Base-by-base conservation (phyloP, 2,888 invertebrate species). In the Thereva unica region DNA sequence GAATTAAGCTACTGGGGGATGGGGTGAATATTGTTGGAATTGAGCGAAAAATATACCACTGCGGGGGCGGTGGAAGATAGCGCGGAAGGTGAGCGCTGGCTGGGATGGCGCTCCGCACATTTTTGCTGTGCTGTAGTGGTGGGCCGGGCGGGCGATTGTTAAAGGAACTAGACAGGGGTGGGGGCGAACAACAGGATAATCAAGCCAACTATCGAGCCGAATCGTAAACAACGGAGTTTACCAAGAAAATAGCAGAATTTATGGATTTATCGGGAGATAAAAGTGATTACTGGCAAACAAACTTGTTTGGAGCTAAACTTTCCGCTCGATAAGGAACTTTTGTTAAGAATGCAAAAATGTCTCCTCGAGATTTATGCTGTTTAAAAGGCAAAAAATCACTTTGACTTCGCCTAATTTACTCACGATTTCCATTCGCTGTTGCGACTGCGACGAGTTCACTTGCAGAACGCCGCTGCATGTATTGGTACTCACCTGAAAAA, bases 151-250 rank as follows among this genome's bases (percentile, higher is more conserved):
- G 9, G 34, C 6, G 34, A 34, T 52, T 52, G 35, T 52, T 12
- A n/a, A 5, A 35, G 23, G 23, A 12, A 35, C 34, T 9, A 7
- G 50, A 3, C 8, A 38, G 37, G 37, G 7, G 38, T 53, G 38
- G 37, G 53, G 53, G 38, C 8, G 38, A 40, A 41, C 50, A 50
- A 41, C 41, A 23, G 23, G 23, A 61, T 61, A 61, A 61, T 61
- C 61, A 61, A 61, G 61, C 50, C 49, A 61, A 61, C 61, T 61
- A 61, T 61, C 50, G 49, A 50, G 61, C 50, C 61, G 50, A 61
- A 61, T 61, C 61, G 61, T 61, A 61, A 61, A 61, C 61, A 61
- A 61, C 61, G 37, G 61, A 61, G 50, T 49, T 50, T 50, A 61
- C 37, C 53, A 53, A 40, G 10, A 40, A 53, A 55, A 55, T 23